Percentiles rank a stretch among this genome's conserved stretches.
Conservation (phyloP, 2,113 vertebrate genomes). For the Ophiodon elongatus region DNA sequence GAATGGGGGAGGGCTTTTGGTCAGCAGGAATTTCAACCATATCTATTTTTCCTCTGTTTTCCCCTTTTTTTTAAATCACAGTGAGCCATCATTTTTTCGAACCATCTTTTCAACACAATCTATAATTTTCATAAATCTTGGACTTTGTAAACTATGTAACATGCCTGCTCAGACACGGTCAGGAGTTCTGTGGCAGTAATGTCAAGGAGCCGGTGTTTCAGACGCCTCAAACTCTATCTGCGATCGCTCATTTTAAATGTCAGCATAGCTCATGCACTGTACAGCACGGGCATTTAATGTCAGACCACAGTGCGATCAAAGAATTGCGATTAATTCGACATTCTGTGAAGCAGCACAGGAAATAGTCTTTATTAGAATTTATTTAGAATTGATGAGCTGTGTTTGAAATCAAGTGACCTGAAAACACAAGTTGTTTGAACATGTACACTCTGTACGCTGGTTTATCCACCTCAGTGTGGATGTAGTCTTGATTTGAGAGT, state of each 20-base stretch:
- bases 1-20: neutral
- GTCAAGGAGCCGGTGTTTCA: constrained; percentile 21
- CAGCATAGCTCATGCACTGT: neutral
- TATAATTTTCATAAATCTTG: neutral
- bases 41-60: neutral
- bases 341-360: neutral
- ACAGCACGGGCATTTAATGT: neutral
- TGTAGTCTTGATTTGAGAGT: neutral
- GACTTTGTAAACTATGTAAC: neutral
- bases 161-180: neutral
- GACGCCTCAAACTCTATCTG: constrained; percentile 7
- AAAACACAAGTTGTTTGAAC: neutral
- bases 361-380: neutral
- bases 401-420: neutral
- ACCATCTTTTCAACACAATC: neutral
- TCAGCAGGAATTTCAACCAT: neutral
- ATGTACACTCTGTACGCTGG: neutral
- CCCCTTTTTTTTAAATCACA: constrained; percentile 8
- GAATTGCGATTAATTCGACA: neutral
- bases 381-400: neutral
- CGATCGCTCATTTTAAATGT: constrained; percentile 6
- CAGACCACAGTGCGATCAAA: neutral
- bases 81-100: neutral
- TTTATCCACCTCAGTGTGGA: neutral
- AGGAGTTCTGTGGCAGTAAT: neutral